These are phyloP conservation scores for Acanthococcus lagerstroemiae DNA, from an alignment of 2,888 invertebrate genomes.

Conservation along the genomic window DNA sequence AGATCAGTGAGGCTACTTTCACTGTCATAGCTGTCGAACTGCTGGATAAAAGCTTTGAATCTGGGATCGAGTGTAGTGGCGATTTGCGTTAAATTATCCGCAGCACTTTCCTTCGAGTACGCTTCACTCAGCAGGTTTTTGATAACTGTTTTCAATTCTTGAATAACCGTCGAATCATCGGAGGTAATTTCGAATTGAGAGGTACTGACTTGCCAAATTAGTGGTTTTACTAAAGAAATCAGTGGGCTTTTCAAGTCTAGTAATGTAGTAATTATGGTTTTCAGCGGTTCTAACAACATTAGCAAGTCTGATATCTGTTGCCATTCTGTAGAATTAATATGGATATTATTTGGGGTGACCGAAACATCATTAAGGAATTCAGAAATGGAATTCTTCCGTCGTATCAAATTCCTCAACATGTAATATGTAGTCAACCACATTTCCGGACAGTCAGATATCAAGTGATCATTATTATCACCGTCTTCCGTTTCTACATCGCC, in stretches of 20 bases:
- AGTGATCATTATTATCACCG: slow-evolving; percentile 36
- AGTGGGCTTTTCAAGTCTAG: slow-evolving; percentile 46
- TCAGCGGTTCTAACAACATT: slow-evolving; percentile 44
- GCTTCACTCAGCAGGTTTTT: slow-evolving; percentile 40
- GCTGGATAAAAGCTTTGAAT: slow-evolving; percentile 43
- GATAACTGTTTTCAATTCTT: slow-evolving; percentile 42
- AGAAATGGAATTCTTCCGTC: slow-evolving; percentile 41
- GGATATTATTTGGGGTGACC: slow-evolving; percentile 40
- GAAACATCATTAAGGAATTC: slow-evolving; percentile 41
- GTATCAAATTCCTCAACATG: slow-evolving; percentile 43
- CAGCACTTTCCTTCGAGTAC: slow-evolving; percentile 43
- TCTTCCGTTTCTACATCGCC: neutral
- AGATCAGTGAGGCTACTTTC: slow-evolving; percentile 37
- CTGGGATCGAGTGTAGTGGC: slow-evolving; percentile 46
- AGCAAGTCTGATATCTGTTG: slow-evolving; percentile 43
- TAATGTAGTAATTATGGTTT: slow-evolving; percentile 45
- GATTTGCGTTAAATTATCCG: slow-evolving; percentile 43
- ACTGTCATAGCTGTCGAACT: slow-evolving; percentile 11
- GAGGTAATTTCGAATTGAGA: slow-evolving; percentile 44
- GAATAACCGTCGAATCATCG: slow-evolving; percentile 41
- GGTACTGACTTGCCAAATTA: slow-evolving; percentile 45
- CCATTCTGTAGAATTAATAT: slow-evolving; percentile 43
- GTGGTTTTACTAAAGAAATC: slow-evolving; percentile 45
- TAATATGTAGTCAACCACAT: slow-evolving; percentile 45
- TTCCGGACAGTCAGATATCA: slow-evolving; percentile 36